phyloP scores from a whole-genome alignment of 2,113 vertebrate species.

The Salminus brasiliensis region DNA sequence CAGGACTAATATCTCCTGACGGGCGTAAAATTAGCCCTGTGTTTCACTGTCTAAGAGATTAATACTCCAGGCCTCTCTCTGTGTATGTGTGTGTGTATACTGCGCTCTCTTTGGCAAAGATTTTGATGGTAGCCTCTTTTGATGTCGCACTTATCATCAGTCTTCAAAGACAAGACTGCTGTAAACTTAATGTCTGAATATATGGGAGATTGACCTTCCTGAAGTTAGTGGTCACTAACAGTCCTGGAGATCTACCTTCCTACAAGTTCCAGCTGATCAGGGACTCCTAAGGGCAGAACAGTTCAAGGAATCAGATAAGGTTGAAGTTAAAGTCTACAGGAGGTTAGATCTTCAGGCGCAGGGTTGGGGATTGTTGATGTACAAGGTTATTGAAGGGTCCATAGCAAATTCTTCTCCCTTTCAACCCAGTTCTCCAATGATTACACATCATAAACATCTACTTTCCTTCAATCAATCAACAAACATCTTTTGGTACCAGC shows the following conservation, averaged over 20 bases:
- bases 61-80: neutral
- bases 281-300: no score
- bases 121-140: constrained; percentile 17
- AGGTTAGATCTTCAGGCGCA: no score
- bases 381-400: neutral
- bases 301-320: no score
- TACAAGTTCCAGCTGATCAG: no score
- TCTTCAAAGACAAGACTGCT: constrained; percentile 11
- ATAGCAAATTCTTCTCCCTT: neutral
- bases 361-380: no score
- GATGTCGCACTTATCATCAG: constrained; percentile 21
- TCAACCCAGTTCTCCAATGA: neutral
- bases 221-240: neutral
- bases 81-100: constrained; percentile 16
- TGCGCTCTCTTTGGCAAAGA: neutral
- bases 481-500: neutral
- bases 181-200: neutral
- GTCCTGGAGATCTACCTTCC: neutral
- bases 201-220: neutral
- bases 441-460: no score
- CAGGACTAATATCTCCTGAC: constrained; percentile 42
- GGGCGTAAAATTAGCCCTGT: constrained; percentile 42
- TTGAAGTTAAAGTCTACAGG: no score
- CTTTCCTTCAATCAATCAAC: neutral
- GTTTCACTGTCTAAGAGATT: constrained; percentile 32